Percentiles rank a stretch among this genome's conserved stretches.
These are phyloP conservation scores for Cirrhinus mrigala DNA, from an alignment of 2,797 vertebrate genomes.

Conservation along the genomic window DNA sequence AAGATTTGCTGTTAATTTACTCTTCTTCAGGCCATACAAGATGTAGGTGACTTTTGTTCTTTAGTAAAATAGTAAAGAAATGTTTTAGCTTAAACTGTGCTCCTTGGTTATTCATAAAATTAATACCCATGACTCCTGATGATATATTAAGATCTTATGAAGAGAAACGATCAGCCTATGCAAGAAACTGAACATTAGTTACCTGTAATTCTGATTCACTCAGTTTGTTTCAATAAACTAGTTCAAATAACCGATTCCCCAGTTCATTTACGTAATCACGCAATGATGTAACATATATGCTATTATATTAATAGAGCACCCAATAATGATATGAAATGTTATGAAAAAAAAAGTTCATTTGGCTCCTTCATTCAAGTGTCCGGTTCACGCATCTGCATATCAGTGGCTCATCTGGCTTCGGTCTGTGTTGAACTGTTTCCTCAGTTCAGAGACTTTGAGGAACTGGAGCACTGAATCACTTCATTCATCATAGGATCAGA, in stretches of 20 bases:
- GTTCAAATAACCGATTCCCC: not conserved
- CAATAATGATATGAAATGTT: not conserved
- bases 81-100: not conserved
- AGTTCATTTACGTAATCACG: not conserved
- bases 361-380: not conserved
- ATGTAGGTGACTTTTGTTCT: not conserved
- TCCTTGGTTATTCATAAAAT: not conserved
- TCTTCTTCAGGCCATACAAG: not conserved
- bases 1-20: not conserved
- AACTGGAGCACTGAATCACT: too few species aligned
- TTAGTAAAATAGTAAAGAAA: not conserved
- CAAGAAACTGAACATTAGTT: not conserved
- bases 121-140: not conserved
- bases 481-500: too few species aligned
- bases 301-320: not conserved
- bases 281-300: too few species aligned
- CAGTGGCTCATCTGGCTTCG: not conserved
- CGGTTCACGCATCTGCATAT: not conserved
- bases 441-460: too few species aligned
- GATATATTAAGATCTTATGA: not conserved
- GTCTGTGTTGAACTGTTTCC: too few species aligned
- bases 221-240: not conserved
- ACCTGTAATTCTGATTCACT: not conserved
- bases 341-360: not conserved
- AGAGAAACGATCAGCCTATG: not conserved